Evolutionary conservation across 2,113 vertebrate species (phyloP).

Genomic region (Stegostoma tigrinum): DNA sequence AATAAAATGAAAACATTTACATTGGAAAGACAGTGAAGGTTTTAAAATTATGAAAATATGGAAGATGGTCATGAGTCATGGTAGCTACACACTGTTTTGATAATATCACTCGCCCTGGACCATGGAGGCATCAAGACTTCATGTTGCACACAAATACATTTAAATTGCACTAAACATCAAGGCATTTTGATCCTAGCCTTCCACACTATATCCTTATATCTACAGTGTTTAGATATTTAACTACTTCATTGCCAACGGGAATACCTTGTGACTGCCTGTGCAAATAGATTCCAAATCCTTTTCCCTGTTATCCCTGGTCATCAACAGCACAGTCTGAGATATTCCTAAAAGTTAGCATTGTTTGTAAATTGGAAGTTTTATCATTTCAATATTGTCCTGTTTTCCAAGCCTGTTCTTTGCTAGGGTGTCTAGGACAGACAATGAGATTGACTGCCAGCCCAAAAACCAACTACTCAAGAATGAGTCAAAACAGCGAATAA

Average conservation of each 20-base stretch:
- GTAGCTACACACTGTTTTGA: neutral
- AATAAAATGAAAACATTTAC: neutral
- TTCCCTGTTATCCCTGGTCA: neutral
- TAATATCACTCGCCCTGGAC: neutral
- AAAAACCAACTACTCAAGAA: neutral
- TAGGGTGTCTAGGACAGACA: neutral
- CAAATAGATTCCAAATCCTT: neutral
- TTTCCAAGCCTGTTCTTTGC: neutral
- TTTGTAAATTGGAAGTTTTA: neutral
- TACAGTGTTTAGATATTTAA: no score
- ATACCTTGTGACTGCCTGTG: neutral
- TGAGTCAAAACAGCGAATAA: neutral
- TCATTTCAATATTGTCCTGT: neutral
- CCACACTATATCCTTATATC: neutral
- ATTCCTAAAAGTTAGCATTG: neutral
- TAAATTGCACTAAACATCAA: neutral
- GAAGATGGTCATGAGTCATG: neutral
- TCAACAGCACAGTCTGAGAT: neutral
- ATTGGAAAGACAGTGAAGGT: neutral
- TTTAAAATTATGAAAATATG: neutral
- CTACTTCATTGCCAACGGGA: neutral
- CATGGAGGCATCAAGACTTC: neutral
- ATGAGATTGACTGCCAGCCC: neutral
- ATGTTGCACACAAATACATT: neutral
- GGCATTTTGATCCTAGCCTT: no score